A percentile compares a stretch with the other conserved stretches of the same genome.
These are phyloP conservation scores for Brachynemurus nebulosus DNA, from an alignment of 2,888 invertebrate species.

Conservation along the genomic window DNA sequence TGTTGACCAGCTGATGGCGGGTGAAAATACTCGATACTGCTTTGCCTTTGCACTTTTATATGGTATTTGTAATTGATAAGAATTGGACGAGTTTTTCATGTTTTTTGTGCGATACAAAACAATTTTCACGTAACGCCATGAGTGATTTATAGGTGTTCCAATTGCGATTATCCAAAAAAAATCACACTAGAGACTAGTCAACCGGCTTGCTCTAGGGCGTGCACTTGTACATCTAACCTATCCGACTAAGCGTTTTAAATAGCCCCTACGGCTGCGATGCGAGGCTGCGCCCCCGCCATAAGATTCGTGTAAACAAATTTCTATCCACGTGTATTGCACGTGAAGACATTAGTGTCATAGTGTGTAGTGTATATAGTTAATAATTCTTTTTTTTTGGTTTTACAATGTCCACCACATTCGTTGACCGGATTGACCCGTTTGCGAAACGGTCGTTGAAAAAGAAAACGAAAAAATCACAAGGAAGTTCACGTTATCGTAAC, in stretches of 20 bases:
- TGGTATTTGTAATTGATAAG: slow-evolving; percentile 1
- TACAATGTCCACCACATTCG: slow-evolving; percentile 77
- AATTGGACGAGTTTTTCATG: too few relatives aligned
- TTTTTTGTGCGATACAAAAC: too few relatives aligned
- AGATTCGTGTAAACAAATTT: background rate
- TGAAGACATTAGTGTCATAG: slow-evolving; percentile 6
- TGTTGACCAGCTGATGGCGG: slow-evolving; percentile 37
- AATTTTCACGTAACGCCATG: background rate
- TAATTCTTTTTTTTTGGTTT: slow-evolving; percentile 20
- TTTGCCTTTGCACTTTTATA: slow-evolving; percentile 7
- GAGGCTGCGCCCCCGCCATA: slow-evolving; percentile 1
- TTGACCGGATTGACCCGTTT: slow-evolving; percentile 99
- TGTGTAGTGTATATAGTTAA: slow-evolving; percentile 33
- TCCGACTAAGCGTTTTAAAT: slow-evolving; percentile 1
- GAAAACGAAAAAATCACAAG: slow-evolving; percentile 97
- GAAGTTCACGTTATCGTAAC: slow-evolving; percentile 95
- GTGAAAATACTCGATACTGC: slow-evolving; percentile 30
- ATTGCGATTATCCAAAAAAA: too few relatives aligned
- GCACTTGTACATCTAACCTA: slow-evolving; percentile 26
- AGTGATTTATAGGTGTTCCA: slow-evolving; percentile 3
- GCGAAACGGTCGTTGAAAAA: slow-evolving; percentile 95
- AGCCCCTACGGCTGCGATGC: slow-evolving; percentile 5
- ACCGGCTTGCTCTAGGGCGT: slow-evolving; percentile 26
- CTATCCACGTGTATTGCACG: slow-evolving; percentile 2
- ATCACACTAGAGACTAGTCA: slow-evolving; percentile 4